phyloP scores from a whole-genome alignment of 2,113 vertebrate species.

The Beaufortia kweichowensis region DNA sequence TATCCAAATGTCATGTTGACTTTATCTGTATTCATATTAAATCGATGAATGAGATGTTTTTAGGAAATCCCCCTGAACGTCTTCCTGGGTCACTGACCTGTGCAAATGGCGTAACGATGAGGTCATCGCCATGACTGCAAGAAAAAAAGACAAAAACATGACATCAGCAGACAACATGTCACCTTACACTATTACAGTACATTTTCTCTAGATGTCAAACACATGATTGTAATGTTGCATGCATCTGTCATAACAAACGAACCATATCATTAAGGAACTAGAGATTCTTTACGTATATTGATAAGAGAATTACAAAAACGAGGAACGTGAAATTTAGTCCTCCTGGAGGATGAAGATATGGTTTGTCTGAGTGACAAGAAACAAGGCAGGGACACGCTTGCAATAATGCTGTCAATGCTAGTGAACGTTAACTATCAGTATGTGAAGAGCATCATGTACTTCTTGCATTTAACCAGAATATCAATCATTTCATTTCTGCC shows the following conservation, averaged over 20 bases:
- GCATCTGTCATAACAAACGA: constrained; percentile 54
- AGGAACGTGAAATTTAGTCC: background rate
- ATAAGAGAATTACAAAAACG: background rate
- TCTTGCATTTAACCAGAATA: background rate
- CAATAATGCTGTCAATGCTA: constrained; percentile 21
- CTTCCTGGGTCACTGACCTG: constrained; percentile 51
- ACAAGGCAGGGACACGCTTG: constrained; percentile 36
- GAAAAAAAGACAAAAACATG: constrained; percentile 29
- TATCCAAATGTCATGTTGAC: background rate
- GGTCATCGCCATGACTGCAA: constrained; percentile 58
- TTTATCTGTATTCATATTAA: background rate
- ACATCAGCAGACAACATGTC: constrained; percentile 19
- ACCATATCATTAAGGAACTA: constrained; percentile 44
- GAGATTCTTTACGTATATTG: background rate
- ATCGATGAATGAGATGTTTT: background rate
- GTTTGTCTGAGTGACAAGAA: constrained; percentile 54
- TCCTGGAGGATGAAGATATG: constrained; percentile 26
- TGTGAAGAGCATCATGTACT: background rate
- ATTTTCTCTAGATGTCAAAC: background rate
- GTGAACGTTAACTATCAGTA: constrained; percentile 27
- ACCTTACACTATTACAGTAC: background rate
- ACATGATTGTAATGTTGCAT: constrained; percentile 46
- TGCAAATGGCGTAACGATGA: constrained; percentile 59
- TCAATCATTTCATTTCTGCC: no score
- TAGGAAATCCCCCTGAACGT: background rate